Evolutionary conservation across 2,113 vertebrate species (phyloP), one percentile per base, ranked within the genome.

Genomic region (Abramis brama): DNA sequence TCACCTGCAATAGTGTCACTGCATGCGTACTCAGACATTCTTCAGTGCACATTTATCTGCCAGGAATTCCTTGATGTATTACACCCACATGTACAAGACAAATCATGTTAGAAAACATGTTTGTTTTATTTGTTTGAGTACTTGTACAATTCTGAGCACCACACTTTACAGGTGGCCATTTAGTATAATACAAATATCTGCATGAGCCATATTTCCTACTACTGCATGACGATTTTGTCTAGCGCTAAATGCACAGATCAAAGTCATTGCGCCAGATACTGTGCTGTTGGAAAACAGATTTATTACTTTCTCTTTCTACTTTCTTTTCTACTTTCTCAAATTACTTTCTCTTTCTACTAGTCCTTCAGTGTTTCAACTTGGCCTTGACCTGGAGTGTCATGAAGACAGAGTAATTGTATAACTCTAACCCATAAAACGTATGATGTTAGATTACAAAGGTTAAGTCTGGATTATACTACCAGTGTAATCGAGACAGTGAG

Each of bases 401-500:
- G 47, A 30, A 17, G 8, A 19, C 13, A 30, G 13, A 25, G 15
- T 36, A 1, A 9, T 33, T 77, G 11, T 77, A 36, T 77, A 11
- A 78, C 21, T 21, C 30, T 78, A 36, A 59, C 5, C 21, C 19
- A 78, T 78, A 78, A 57, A 78, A 12, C 4, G 3, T 57, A 25
- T 76, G 52, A 86, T 83, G 12, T 27, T 27, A 79, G 30, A 36
- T 62, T 25, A 76, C n/a, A 45, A n/a, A 21, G 45, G 36, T 60
- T 39, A 84, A 79, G 59, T 43, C n/a, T 43, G 73, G 5, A 71
- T 87, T 82, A 19, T 64, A 75, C 66, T 60, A 43, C 78, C 43
- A 47, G 2, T 50, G 64, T 45, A 79, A 79, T 64, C 21, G 45
- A 66, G 19, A 60, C 55, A 11, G 6, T 7, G 30, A 55, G 13